Evolutionary conservation across 2,113 vertebrate species (phyloP).

Genomic region (Pteropus alecto): DNA sequence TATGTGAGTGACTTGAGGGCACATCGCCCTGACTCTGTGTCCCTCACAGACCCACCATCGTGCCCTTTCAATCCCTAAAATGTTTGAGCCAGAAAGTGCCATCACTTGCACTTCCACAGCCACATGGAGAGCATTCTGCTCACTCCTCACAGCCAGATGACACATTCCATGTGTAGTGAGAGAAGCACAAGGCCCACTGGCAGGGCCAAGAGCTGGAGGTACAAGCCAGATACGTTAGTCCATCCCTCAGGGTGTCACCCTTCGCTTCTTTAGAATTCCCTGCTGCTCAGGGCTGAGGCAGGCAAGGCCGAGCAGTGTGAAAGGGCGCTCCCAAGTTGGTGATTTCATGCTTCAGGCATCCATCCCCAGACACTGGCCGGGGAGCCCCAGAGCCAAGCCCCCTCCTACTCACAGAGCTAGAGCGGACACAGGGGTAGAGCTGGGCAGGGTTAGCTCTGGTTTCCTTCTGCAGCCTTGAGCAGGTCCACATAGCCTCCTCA

Average conservation of each 20-base stretch:
- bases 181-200: not conserved
- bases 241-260: not conserved
- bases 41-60: not conserved
- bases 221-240: not conserved
- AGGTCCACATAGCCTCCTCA: not conserved
- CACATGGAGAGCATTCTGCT: not conserved
- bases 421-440: not conserved
- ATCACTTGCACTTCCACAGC: too few species aligned
- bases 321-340: slow-evolving; percentile 18
- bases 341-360: slow-evolving; percentile 54
- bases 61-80: not conserved
- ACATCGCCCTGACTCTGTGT: not conserved
- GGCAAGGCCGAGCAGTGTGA: not conserved
- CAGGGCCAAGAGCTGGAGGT: too few species aligned
- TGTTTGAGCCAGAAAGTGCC: not conserved
- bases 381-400: not conserved
- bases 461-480: not conserved
- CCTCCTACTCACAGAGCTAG: not conserved
- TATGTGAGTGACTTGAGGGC: not conserved
- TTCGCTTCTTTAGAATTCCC: not conserved
- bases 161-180: not conserved
- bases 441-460: not conserved
- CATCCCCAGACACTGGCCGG: not conserved
- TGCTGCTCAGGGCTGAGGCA: not conserved
- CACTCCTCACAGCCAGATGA: not conserved